Base-by-base conservation (phyloP, 2,113 vertebrate genomes). In the Azemiops feae region DNA sequence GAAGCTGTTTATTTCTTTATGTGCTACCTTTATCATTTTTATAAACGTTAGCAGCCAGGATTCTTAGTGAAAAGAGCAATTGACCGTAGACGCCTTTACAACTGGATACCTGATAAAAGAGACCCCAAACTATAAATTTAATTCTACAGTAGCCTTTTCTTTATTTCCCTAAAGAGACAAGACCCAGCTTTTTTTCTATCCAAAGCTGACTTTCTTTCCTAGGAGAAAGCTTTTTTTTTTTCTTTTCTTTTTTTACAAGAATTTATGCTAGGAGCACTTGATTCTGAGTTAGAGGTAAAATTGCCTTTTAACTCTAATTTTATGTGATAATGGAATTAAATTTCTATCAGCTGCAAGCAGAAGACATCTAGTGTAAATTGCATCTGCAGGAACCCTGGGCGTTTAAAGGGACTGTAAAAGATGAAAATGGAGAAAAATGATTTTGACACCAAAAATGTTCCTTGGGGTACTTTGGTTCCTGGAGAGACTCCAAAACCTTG, bases 241-340 rank as follows among this genome's bases (percentile, higher is more conserved):
- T 52, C 8, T 52, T 52, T 52, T 52, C 1, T 1, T 9, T 27
- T 95, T 91, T 60, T 64, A 87, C 93, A 91, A 94, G 74, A 93
- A 96, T 95, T 53, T 95, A 91, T 92, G 94, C 64, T 52, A 93
- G 87, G 95, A n/a, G 3, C 43, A 20, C 74, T 96, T 95, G 93
- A 58, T 93, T 96, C 91, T 94, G 93, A 94, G 93, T 94, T 95
- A 94, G 94, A 94, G 90, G 95, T 95, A 89, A 92, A 95, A 94
- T 11, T 22, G 45, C 90, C 95, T 94, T 94, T 93, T 16, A 55
- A 55, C 95, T 95, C 96, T 95, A 95, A 50, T 93, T 94, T 94
- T 94, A n/a, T 69, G 94, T 94, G 92, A 95, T 94, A 93, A 93
- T 95, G 94, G 94, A 94, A 81, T 18, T 92, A 93, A 85, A 93